Conservation (phyloP, 2,888 invertebrate species). For the Hoplodrina ambigua region DNA sequence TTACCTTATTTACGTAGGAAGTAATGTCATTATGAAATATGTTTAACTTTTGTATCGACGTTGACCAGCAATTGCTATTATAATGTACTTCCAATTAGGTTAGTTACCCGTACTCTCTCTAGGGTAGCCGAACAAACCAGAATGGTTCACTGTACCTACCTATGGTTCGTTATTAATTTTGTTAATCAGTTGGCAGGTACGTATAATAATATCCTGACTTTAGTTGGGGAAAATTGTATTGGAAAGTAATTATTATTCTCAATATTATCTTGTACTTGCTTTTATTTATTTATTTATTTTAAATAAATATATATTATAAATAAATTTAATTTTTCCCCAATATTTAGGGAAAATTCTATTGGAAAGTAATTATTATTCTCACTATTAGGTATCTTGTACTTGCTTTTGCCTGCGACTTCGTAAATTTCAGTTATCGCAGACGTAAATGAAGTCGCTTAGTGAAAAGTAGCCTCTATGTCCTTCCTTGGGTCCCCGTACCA, state of each 20-base stretch:
- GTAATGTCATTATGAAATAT: not conserved
- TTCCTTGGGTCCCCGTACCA: no score
- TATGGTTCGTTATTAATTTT: slow-evolving; percentile 18
- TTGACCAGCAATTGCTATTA: slow-evolving; percentile 3
- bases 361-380: not conserved
- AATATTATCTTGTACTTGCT: no score
- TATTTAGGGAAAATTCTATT: slow-evolving; percentile 1
- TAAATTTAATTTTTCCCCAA: no score
- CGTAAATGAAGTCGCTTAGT: no score
- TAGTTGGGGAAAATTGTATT: slow-evolving; percentile 1
- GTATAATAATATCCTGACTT: slow-evolving; percentile 7
- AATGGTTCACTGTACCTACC: slow-evolving; percentile 1
- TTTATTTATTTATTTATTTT: no score
- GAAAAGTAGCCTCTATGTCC: no score
- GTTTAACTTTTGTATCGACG: not conserved
- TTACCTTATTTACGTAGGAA: not conserved
- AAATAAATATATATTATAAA: no score
- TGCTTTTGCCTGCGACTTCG: no score
- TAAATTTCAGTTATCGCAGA: no score
- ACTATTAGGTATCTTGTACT: no score
- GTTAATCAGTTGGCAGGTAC: slow-evolving; percentile 1
- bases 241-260: not conserved
- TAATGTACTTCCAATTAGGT: slow-evolving; percentile 70
- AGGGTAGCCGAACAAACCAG: not conserved
- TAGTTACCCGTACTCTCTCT: slow-evolving; percentile 50